Conservation (phyloP, 2,888 invertebrate genomes). For the Sthenelais limicola region DNA sequence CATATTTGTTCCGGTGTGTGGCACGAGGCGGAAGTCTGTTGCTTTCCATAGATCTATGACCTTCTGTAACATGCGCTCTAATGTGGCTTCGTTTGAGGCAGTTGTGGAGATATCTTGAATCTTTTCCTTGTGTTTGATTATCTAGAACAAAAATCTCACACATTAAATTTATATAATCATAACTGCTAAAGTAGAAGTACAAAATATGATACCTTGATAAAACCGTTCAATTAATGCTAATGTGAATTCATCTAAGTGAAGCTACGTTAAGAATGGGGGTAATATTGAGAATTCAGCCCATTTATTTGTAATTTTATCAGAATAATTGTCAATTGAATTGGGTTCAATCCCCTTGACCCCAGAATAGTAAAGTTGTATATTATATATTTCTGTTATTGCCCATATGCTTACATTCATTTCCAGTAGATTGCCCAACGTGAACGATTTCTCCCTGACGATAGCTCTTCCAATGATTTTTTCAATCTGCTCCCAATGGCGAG, state of each 20-base stretch:
- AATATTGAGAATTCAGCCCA: no score
- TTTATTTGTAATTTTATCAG: no score
- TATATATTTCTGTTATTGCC: no score
- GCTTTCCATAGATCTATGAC: constrained; percentile 68
- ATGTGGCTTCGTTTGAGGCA: constrained; percentile 71
- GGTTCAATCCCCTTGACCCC: no score
- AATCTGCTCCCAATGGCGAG: constrained; percentile 71
- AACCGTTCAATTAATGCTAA: no score
- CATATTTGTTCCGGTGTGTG: constrained; percentile 66
- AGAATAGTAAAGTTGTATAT: no score
- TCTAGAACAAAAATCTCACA: constrained; percentile 59
- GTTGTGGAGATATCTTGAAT: constrained; percentile 72
- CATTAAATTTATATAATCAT: no score
- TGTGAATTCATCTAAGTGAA: no score
- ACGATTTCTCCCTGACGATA: constrained; percentile 67
- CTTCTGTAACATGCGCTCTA: constrained; percentile 72
- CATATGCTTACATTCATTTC: constrained; percentile 71
- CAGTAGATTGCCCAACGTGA: constrained; percentile 70
- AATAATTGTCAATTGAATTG: no score
- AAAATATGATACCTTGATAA: no score
- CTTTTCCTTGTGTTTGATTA: constrained; percentile 69
- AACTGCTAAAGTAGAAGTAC: no score
- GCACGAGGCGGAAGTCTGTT: constrained; percentile 69
- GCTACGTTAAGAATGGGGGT: no score
- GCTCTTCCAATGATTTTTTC: constrained; percentile 68